Evolutionary conservation across 2,113 vertebrate genomes (phyloP).

Genomic region (Vanacampus margaritifer): DNA sequence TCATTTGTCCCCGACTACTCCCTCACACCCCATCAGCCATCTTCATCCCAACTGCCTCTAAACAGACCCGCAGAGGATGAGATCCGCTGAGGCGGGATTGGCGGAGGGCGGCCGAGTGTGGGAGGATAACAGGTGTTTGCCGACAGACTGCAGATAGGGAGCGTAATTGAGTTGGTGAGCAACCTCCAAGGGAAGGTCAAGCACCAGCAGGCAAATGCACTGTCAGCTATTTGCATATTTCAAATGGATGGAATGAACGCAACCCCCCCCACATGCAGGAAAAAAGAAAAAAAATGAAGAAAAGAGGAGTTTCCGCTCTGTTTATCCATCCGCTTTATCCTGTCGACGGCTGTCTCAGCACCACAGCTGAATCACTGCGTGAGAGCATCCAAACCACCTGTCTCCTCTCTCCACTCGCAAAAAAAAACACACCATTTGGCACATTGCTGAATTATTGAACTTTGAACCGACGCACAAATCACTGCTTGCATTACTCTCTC

Average conservation of each 20-base stretch:
- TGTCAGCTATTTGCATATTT: constrained; percentile 79
- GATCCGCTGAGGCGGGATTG: constrained; percentile 59
- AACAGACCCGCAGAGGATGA: constrained; percentile 53
- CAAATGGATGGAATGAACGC: constrained; percentile 70
- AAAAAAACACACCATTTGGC: constrained; percentile 28
- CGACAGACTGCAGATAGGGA: constrained; percentile 76
- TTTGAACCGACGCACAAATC: constrained; percentile 26
- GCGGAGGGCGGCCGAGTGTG: constrained; percentile 64
- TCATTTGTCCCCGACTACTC: constrained; percentile 20
- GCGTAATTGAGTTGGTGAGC: constrained; percentile 76
- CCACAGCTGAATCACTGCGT: constrained; percentile 62
- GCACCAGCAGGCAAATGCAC: constrained; percentile 79
- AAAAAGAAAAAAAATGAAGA: constrained; percentile 2
- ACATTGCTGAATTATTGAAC: constrained; percentile 20
- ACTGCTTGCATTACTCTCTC: constrained; percentile 16
- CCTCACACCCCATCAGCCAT: constrained; percentile 18
- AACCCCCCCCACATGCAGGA: neutral
- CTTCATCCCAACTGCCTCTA: constrained; percentile 48
- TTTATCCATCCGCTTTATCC: constrained; percentile 31
- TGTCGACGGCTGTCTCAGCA: constrained; percentile 42
- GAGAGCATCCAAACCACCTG: constrained; percentile 62
- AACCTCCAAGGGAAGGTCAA: constrained; percentile 79
- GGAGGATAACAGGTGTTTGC: constrained; percentile 77
- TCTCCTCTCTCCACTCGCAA: constrained; percentile 46
- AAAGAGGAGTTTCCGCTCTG: constrained; percentile 39